Conservation (phyloP, 2,113 vertebrate genomes). For the Burhinus oedicnemus region DNA sequence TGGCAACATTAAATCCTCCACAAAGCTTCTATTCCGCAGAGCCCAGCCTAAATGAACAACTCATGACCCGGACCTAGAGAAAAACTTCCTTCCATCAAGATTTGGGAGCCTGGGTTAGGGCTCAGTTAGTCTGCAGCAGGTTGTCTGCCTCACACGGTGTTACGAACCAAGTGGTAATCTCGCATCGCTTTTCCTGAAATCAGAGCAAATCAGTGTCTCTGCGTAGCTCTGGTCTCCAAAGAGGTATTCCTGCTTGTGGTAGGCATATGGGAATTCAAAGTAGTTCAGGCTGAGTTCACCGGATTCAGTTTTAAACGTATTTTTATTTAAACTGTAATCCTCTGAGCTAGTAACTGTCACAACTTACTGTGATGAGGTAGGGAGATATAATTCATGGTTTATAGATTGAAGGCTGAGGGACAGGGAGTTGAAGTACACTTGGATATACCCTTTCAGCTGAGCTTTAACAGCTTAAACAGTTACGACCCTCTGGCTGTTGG, state of each 20-base stretch:
- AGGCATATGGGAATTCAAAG: neutral
- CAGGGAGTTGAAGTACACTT: neutral
- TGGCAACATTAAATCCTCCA: neutral
- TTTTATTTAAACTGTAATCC: constrained; percentile 27
- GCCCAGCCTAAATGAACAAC: neutral
- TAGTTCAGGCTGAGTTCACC: constrained; percentile 8
- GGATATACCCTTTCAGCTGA: neutral
- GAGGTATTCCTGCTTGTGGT: neutral
- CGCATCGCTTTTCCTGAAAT: neutral
- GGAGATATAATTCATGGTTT: neutral
- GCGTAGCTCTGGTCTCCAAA: neutral
- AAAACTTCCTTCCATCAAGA: neutral
- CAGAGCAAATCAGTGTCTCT: neutral
- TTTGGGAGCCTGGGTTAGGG: neutral
- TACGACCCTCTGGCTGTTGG: neutral
- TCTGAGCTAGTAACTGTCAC: constrained; percentile 15
- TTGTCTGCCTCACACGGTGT: neutral
- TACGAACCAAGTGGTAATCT: neutral
- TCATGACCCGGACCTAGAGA: neutral
- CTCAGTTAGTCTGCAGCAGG: neutral
- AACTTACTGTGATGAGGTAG: neutral
- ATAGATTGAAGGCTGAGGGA: neutral
- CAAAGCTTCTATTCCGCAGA: neutral
- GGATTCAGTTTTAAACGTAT: neutral
- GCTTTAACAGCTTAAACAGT: constrained; percentile 25